Conservation (phyloP, 2,797 vertebrate genomes). For the Sphenopsis melanotis region DNA sequence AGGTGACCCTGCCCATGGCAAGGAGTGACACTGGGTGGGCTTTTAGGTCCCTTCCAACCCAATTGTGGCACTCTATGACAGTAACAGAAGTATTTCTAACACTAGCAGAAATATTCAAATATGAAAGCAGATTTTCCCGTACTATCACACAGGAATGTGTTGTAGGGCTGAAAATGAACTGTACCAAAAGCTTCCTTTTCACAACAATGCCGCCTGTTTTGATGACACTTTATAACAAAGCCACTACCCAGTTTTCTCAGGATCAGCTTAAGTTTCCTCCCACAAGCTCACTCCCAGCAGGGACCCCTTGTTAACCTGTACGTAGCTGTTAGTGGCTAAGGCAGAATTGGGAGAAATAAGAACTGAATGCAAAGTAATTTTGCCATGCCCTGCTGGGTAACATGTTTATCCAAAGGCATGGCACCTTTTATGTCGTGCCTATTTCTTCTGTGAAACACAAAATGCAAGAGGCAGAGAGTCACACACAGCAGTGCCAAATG, state of each 20-base stretch:
- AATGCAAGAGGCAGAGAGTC: not conserved
- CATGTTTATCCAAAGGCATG: not conserved
- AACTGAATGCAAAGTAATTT: not conserved
- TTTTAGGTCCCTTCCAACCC: not conserved
- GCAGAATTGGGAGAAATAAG: accelerated
- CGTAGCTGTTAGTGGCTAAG: not conserved
- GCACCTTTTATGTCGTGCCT: not conserved
- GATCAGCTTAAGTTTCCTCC: not conserved
- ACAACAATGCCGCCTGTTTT: not conserved
- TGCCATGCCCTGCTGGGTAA: not conserved
- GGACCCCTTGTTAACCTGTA: not conserved
- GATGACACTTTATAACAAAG: not conserved
- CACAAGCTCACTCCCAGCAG: not conserved
- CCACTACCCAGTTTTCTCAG: not conserved
- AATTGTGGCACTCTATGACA: not conserved
- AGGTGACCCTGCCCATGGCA: not conserved
- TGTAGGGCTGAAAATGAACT: not conserved
- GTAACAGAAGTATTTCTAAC: not conserved
- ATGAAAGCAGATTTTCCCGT: not conserved
- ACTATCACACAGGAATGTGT: not conserved
- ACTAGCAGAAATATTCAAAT: not conserved
- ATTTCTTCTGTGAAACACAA: not conserved
- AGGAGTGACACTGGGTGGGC: accelerated
- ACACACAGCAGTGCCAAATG: not conserved
- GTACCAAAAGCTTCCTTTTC: not conserved